A percentile compares a stretch with the other conserved stretches of the same genome.
Evolutionary conservation across 2,797 vertebrate genomes (phyloP).

Genomic region (Channallabes apus): DNA sequence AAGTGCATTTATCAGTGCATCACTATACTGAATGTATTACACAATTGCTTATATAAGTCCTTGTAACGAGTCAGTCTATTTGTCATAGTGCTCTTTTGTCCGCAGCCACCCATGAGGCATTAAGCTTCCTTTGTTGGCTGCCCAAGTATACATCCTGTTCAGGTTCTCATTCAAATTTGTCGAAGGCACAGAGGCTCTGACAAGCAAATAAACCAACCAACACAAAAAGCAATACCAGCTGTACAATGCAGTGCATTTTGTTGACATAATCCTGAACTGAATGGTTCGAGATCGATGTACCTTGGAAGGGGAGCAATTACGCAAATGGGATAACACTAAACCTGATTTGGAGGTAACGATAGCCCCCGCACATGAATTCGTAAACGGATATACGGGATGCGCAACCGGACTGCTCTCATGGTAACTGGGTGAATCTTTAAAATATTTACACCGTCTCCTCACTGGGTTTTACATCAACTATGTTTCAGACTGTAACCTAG

Average conservation of each 20-base stretch:
- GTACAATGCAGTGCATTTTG: conserved; percentile 20
- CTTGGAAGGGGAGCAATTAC: conserved; percentile 67
- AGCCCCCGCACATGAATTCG: conserved; percentile 69
- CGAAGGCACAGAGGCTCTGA: neutral
- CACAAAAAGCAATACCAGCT: neutral
- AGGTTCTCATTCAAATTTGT: conserved; percentile 35
- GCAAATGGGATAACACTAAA: conserved; percentile 79
- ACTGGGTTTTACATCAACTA: conserved; percentile 9
- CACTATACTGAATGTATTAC: neutral
- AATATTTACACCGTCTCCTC: conserved; percentile 46
- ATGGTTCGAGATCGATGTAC: conserved; percentile 21
- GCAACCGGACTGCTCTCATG: conserved; percentile 55
- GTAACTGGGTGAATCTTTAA: conserved; percentile 45
- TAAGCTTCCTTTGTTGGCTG: conserved; percentile 27
- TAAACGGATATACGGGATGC: conserved; percentile 70
- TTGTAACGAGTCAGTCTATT: conserved; percentile 9
- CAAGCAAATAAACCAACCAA: conserved; percentile 3
- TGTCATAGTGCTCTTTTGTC: neutral
- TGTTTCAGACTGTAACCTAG: conserved; percentile 7
- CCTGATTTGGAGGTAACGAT: conserved; percentile 71
- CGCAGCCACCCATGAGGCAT: conserved; percentile 3
- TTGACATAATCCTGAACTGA: conserved; percentile 29
- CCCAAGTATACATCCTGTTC: conserved; percentile 28
- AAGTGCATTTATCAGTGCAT: neutral
- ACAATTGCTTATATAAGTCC: conserved; percentile 6